Base-by-base conservation (phyloP, 1,140 invertebrate species). In the Berghia stephanieae region DNA sequence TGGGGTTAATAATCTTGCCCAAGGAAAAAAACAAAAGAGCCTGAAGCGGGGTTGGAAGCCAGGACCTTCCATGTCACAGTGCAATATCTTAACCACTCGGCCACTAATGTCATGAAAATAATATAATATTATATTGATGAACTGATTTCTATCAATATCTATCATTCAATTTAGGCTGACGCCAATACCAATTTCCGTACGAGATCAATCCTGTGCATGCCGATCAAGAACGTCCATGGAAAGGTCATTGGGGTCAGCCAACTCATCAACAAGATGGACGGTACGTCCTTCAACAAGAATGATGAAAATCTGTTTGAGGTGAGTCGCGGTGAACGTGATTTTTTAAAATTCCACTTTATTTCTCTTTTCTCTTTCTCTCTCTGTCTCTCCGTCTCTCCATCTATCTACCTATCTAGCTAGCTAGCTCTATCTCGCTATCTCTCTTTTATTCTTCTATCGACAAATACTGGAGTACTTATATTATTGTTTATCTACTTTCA, bases 221-320 rank as follows among this genome's bases (percentile, higher is more conserved):
- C 97, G 6, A 98, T 99, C 78, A 96, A 95, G 88, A 98, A 97
- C 90, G 96, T 88, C 94, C 96, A 80, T 2, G 84, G 85, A 44
- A 82, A 85, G 40, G 83, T 97, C 3, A 96, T 97, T 80, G 97
- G 97, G 24, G 96, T 98, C 0, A 95, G 95, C 60, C 96, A 98
- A 84, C 91, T 98, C 38, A 96, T 98, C 49, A 98, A 98, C 88
- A 98, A 98, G 92, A 94, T 95, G 80, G 97, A 95, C 85, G 94
- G 94, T 0, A 92, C 92, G 40, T 93, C 95, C 84, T 99, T 98
- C 88, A 96, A 94, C 0, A 91, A 94, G 6, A 93, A 93, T 79
- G 97, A 99, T 87, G 95, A 98, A 66, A 95, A 98, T 91, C 78
- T 88, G 44, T 87, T 88, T 84, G 88, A 89, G 84, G 88, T 88